Evolutionary conservation across 2,113 vertebrate genomes (phyloP).

Genomic region (Leucoraja erinaceus): DNA sequence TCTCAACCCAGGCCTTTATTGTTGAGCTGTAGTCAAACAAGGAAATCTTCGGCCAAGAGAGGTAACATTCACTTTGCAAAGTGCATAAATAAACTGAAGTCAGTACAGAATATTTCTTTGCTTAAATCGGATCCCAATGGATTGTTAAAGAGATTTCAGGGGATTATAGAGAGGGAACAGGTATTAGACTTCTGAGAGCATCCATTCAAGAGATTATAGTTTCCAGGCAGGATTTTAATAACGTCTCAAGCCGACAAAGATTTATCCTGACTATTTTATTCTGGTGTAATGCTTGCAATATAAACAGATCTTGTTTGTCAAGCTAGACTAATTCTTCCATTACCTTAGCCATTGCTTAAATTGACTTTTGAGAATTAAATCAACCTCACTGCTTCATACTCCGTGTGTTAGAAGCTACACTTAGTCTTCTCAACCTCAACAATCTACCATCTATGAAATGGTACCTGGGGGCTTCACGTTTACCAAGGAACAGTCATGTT

Average conservation of each 20-base stretch:
- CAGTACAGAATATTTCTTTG: neutral
- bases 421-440: neutral
- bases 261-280: conserved; percentile 24
- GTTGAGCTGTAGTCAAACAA: neutral
- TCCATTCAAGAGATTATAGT: conserved; percentile 1
- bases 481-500: too few relatives aligned
- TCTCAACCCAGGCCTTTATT: neutral
- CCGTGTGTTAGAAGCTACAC: neutral
- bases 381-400: neutral
- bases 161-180: neutral
- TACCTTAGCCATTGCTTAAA: conserved; percentile 23
- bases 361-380: conserved; percentile 16
- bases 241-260: conserved; percentile 1
- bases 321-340: conserved; percentile 28
- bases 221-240: neutral
- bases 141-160: neutral
- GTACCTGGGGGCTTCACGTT: neutral
- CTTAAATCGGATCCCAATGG: neutral
- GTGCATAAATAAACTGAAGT: neutral
- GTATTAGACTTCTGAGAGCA: neutral
- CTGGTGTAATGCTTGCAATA: conserved; percentile 10
- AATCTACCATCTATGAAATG: neutral
- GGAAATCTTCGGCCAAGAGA: neutral
- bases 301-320: conserved; percentile 21
- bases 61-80: neutral